Conservation (phyloP, 1,140 invertebrate species). For the Papilio dardanus region DNA sequence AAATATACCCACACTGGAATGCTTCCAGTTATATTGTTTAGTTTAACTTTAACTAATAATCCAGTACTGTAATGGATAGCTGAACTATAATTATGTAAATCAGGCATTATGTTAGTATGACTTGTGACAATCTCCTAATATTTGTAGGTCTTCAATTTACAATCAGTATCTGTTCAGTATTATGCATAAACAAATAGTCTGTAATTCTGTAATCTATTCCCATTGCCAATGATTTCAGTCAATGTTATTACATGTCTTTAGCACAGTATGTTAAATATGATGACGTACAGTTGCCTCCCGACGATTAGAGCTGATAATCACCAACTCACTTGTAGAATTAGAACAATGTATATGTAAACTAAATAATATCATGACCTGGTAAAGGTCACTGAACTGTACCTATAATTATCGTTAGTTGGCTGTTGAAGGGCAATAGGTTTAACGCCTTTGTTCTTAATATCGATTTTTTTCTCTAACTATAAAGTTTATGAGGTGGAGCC, state of each 20-base stretch:
- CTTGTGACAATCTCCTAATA: too few relatives aligned
- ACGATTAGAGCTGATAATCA: not conserved
- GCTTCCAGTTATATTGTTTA: too few relatives aligned
- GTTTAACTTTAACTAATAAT: too few relatives aligned
- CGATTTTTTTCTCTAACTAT: not conserved
- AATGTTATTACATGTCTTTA: not conserved
- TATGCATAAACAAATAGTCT: not conserved
- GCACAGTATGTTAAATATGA: not conserved
- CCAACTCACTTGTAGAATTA: not conserved
- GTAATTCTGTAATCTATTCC: not conserved
- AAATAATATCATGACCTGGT: constrained; percentile 8
- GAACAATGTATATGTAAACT: not conserved
- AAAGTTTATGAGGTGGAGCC: not conserved
- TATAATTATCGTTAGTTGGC: not conserved
- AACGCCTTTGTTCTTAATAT: not conserved
- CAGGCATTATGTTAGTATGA: too few relatives aligned
- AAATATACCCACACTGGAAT: too few relatives aligned
- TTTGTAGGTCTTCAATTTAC: constrained; percentile 8
- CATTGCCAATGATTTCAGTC: not conserved
- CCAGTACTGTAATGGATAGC: too few relatives aligned
- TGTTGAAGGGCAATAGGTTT: not conserved
- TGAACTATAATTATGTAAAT: too few relatives aligned
- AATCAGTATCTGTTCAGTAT: not conserved
- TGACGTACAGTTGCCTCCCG: not conserved
- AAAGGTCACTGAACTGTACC: not conserved